Evolutionary conservation across 1,140 invertebrate species (phyloP).

Genomic region (Harlomillsia oculata): DNA sequence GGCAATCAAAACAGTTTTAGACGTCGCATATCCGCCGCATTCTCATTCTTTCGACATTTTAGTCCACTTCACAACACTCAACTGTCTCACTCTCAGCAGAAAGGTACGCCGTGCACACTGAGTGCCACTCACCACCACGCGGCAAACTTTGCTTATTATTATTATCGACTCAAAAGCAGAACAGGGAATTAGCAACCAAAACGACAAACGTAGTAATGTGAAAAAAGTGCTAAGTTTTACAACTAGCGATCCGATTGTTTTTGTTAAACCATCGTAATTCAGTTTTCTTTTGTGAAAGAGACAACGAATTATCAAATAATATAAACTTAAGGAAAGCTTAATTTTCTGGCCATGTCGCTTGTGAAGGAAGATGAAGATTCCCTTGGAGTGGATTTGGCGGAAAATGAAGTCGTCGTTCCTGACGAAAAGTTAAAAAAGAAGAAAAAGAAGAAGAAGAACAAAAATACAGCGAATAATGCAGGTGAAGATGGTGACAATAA

Average conservation of each 20-base stretch:
- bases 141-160: no score
- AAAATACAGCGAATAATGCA: constrained; percentile 44
- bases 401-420: constrained; percentile 44
- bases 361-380: not conserved
- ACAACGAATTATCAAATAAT: not conserved
- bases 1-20: no score
- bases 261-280: not conserved
- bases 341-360: no score
- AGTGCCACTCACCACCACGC: no score
- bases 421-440: constrained; percentile 9
- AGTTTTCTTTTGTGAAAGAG: not conserved
- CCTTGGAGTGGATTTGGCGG: constrained; percentile 50
- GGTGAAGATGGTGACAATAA: constrained; percentile 23
- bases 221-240: not conserved
- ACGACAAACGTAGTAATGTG: no score
- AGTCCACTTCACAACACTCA: no score
- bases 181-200: no score
- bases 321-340: not conserved
- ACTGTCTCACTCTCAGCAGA: no score
- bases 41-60: no score
- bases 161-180: no score
- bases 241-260: not conserved
- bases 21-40: no score
- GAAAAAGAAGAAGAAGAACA: constrained; percentile 42
- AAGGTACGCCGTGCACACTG: no score